Percentiles rank a stretch among this genome's conserved stretches.
Conservation (phyloP, 2,797 vertebrate species). For the Micromesistius poutassou region DNA sequence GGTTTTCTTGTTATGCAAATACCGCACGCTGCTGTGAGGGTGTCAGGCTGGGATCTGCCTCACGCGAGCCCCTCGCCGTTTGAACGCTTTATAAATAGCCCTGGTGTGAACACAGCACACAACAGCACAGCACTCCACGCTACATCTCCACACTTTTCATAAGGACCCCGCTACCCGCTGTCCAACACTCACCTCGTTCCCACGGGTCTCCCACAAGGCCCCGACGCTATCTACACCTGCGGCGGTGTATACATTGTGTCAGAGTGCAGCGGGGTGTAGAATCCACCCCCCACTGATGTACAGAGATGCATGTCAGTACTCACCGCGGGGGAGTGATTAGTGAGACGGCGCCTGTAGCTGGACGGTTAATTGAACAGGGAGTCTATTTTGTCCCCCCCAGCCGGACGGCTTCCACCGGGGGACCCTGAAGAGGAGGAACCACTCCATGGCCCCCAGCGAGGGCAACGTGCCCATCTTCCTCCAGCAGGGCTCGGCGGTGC, state of each 20-base stretch:
- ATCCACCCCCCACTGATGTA: not conserved
- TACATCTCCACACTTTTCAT: constrained; percentile 58
- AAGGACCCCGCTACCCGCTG: constrained; percentile 54
- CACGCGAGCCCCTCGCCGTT: constrained; percentile 67
- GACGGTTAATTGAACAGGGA: not conserved
- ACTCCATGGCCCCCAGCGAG: constrained; percentile 73
- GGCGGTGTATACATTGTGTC: constrained; percentile 13
- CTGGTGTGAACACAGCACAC: constrained; percentile 59
- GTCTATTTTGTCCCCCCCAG: constrained; percentile 11
- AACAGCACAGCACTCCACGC: constrained; percentile 50
- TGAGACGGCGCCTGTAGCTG: not conserved
- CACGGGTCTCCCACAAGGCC: constrained; percentile 37
- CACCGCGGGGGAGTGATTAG: not conserved
- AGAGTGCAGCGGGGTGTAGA: constrained; percentile 9
- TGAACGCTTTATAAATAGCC: constrained; percentile 73
- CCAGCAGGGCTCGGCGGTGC: constrained; percentile 72
- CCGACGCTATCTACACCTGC: constrained; percentile 19
- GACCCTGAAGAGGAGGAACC: constrained; percentile 80
- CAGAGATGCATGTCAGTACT: not conserved
- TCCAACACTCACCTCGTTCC: constrained; percentile 22
- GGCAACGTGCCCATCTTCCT: constrained; percentile 63
- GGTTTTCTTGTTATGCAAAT: constrained; percentile 69
- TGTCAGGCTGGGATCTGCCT: constrained; percentile 64
- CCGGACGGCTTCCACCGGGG: constrained; percentile 69
- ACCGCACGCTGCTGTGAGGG: constrained; percentile 57